Evolutionary conservation across 2,888 invertebrate species (phyloP).

Genomic region (Tenthredo notha): DNA sequence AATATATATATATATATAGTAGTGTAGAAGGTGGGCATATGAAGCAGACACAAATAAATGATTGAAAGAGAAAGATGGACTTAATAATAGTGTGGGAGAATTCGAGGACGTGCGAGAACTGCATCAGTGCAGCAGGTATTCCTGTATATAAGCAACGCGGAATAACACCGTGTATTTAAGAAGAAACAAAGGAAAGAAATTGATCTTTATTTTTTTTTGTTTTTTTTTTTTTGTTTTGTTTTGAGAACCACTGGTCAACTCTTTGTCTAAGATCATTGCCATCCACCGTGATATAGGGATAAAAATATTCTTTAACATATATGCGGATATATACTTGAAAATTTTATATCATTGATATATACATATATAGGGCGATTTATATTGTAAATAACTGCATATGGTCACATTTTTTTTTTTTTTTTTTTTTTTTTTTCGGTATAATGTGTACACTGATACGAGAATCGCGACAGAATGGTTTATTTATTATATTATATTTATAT

Average conservation of each 20-base stretch:
- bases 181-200: background rate
- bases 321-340: background rate
- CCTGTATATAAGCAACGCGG: background rate
- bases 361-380: background rate
- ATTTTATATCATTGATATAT: background rate
- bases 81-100: conserved; percentile 75
- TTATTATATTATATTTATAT: background rate
- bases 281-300: background rate
- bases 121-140: background rate
- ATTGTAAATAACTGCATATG: background rate
- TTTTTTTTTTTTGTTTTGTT: too few relatives aligned
- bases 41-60: conserved; percentile 77
- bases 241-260: conserved; percentile 28
- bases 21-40: conserved; percentile 57
- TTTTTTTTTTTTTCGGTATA: background rate
- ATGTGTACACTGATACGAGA: background rate
- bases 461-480: background rate
- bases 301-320: background rate
- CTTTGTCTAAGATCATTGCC: conserved; percentile 46
- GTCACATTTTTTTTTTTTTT: background rate
- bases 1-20: background rate
- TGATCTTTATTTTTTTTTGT: background rate
- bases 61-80: conserved; percentile 71
- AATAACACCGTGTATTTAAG: background rate
- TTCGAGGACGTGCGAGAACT: conserved; percentile 29